Base-by-base conservation (phyloP, 2,888 invertebrate genomes). In the Dynastes grantii region DNA sequence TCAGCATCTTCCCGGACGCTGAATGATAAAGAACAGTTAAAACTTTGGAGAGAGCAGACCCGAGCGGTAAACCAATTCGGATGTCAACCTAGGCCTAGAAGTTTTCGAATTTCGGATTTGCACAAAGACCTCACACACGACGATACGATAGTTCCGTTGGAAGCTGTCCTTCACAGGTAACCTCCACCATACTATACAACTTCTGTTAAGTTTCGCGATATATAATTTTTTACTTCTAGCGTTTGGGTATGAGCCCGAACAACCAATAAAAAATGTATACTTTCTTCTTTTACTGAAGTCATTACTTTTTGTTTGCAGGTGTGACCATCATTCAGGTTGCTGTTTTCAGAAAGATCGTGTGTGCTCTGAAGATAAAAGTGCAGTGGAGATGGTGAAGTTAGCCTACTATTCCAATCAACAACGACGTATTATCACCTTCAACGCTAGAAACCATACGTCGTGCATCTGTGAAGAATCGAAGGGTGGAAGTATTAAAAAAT, bases 231-330 rank as follows among this genome's bases (percentile, higher is more conserved):
- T 40, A 40, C 55, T 76, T 87, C 32, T 37, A 5, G 5, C 0
- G 4, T 5, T 5, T 1, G 32, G 5, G 32, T 5, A 5, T 37
- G 32, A 5, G 4, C 5, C 5, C 32, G 32, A 37, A 2, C 32
- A 37, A 1, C 32, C 5, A 5, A 5, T 37, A 37, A 37, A 5
- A 37, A 37, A 37, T 5, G 5, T 37, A 22, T 22, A 22, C 22
- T 22, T 22, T 22, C 22, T 22, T 22, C 22, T 22, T 87, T 87
- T 81, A 86, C 85, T 82, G 87, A 88, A 2, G 64, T 84, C 0
- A 85, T 86, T 49, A 87, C 87, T 29, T 87, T 88, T 2, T 79
- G 16, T 88, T 11, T 83, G 85, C 29, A 84, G 88, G 55, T 88
- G 88, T 79, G 84, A 83, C 29, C 84, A 85, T 8, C 78, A 80